Conservation (phyloP, 1,140 invertebrate genomes). For the Eumaeus atala region DNA sequence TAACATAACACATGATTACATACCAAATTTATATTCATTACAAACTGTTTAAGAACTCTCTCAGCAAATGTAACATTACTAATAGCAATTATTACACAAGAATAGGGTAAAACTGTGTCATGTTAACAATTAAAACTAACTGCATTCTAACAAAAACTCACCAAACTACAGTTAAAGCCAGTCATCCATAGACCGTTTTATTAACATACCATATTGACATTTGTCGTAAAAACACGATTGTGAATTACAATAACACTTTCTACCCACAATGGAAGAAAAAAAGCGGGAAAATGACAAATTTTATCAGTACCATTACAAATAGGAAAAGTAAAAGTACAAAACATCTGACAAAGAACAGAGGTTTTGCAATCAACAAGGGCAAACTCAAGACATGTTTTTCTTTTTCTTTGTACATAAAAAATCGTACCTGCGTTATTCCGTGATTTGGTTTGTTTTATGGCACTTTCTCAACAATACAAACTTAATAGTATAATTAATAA, state of each 20-base stretch:
- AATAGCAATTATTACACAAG: conserved; percentile 27
- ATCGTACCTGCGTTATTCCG: conserved; percentile 34
- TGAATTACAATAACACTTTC: conserved; percentile 22
- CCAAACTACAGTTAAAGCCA: conserved; percentile 40
- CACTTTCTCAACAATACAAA: conserved; percentile 34
- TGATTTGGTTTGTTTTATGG: conserved; percentile 34
- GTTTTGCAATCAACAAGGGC: conserved; percentile 69
- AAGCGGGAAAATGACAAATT: conserved; percentile 31
- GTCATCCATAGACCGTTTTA: conserved; percentile 44
- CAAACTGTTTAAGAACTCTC: neutral
- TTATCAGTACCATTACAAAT: conserved; percentile 24
- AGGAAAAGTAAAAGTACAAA: conserved; percentile 65
- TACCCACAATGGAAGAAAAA: conserved; percentile 35
- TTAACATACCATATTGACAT: conserved; percentile 32
- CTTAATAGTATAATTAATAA: conserved; percentile 6
- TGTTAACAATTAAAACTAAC: conserved; percentile 37
- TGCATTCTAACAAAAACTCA: conserved; percentile 39
- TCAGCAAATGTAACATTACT: neutral
- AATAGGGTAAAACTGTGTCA: conserved; percentile 27
- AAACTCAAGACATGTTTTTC: conserved; percentile 50
- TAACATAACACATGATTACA: conserved; percentile 1
- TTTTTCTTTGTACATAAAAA: conserved; percentile 29
- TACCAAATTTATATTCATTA: conserved; percentile 10
- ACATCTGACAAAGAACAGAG: conserved; percentile 62
- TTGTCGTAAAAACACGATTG: conserved; percentile 15